These are phyloP conservation scores for Zootoca vivipara DNA, from an alignment of 2,113 vertebrate species.

Conservation along the genomic window DNA sequence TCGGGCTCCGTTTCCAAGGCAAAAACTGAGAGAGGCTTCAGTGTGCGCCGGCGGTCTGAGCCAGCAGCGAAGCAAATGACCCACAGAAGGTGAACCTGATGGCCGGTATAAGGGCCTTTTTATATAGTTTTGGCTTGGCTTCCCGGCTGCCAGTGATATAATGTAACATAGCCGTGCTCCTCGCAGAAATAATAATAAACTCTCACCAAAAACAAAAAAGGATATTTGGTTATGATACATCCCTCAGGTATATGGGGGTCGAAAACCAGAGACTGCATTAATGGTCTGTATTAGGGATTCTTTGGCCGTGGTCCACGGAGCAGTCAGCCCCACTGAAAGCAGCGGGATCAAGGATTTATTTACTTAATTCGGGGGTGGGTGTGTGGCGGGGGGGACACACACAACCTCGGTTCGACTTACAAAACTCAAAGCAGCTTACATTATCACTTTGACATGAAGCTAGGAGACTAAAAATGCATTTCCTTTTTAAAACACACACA, in stretches of 20 bases:
- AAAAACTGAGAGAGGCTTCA: neutral
- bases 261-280: neutral
- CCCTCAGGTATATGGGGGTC: constrained; percentile 8
- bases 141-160: neutral
- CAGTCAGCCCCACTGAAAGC: neutral
- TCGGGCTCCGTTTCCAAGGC: neutral
- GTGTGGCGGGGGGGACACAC: neutral
- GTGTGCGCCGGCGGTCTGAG: neutral
- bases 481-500: neutral
- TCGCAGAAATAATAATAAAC: neutral
- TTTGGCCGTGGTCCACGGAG: neutral
- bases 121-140: neutral
- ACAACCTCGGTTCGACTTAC: neutral
- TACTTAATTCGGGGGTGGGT: neutral
- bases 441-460: neutral
- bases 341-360: constrained; percentile 1
- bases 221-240: neutral
- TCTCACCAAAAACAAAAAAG: neutral
- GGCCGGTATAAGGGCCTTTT: neutral
- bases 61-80: neutral
- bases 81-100: neutral
- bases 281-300: neutral
- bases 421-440: neutral
- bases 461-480: neutral
- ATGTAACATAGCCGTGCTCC: neutral